Evolutionary conservation across 2,113 vertebrate genomes (phyloP).

Genomic region (Alethe castanea): DNA sequence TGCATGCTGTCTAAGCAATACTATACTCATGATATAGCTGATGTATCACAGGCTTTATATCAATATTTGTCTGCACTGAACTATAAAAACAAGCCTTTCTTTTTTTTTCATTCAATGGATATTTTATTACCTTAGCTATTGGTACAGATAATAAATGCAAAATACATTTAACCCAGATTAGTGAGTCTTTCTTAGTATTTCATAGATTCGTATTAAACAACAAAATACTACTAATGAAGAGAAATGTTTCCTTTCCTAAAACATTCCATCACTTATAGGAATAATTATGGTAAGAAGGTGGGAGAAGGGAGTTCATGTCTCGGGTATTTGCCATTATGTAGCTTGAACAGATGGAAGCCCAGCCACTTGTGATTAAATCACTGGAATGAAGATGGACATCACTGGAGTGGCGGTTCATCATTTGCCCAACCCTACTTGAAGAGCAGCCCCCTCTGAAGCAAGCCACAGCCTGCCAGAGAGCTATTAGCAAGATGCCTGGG

Average conservation of each 20-base stretch:
- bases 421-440: not conserved
- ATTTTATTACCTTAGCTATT: not conserved
- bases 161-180: not conserved
- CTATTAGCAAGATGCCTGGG: not conserved
- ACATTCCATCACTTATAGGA: not conserved
- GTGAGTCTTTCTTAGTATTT: not conserved
- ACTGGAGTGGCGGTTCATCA: not conserved
- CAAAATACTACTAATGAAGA: not conserved
- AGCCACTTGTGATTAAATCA: slow-evolving; percentile 22
- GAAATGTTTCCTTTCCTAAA: not conserved
- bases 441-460: not conserved
- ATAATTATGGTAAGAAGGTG: not conserved
- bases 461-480: not conserved
- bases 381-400: not conserved
- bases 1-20: not conserved
- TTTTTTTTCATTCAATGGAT: not conserved
- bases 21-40: not conserved
- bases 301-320: not conserved
- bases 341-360: slow-evolving; percentile 21
- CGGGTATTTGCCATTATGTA: not conserved
- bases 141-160: not conserved
- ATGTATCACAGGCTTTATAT: not conserved
- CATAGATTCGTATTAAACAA: not conserved
- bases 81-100: not conserved
- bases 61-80: not conserved